Percentiles rank a stretch among this genome's conserved stretches.
Evolutionary conservation across 1,140 invertebrate species (phyloP).

Genomic region (Drosophila saltans): DNA sequence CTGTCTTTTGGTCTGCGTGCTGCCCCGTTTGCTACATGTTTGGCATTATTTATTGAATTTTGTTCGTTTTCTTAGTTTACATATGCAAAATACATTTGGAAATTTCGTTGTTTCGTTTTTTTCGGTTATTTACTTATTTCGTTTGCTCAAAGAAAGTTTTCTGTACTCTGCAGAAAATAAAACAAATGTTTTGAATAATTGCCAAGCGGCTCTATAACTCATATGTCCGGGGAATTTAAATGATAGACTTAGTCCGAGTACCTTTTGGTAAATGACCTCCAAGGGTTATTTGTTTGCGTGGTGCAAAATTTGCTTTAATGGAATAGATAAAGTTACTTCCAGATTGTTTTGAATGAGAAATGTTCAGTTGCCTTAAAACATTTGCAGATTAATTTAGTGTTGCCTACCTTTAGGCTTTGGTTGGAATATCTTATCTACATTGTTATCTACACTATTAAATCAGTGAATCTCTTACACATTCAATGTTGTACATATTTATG

Average conservation of each 20-base stretch:
- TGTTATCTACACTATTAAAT: background rate
- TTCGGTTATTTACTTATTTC: slow-evolving; percentile 42
- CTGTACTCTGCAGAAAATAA: slow-evolving; percentile 41
- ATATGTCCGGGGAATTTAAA: slow-evolving; percentile 49
- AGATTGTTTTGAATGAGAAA: background rate
- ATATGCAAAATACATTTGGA: slow-evolving; percentile 56
- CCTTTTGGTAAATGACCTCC: background rate
- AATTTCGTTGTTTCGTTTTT: slow-evolving; percentile 33
- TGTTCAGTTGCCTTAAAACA: background rate
- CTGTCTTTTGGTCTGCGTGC: slow-evolving; percentile 20
- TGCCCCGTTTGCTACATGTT: slow-evolving; percentile 46
- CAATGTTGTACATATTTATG: no score
- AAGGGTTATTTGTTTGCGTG: no score
- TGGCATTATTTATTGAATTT: slow-evolving; percentile 50
- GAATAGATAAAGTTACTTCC: background rate
- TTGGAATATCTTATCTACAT: no score
- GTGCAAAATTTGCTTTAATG: no score
- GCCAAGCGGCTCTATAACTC: slow-evolving; percentile 26
- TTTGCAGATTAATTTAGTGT: background rate
- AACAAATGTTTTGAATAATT: slow-evolving; percentile 49
- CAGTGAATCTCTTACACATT: no score
- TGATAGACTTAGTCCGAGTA: slow-evolving; percentile 13
- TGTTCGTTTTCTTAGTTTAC: slow-evolving; percentile 47
- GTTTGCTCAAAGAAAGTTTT: slow-evolving; percentile 67
- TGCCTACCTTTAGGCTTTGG: slow-evolving; percentile 12